Conservation (phyloP, 30 jellyfish, hydroid and myxozoan genomes). For the Nemopilema nomurai region DNA sequence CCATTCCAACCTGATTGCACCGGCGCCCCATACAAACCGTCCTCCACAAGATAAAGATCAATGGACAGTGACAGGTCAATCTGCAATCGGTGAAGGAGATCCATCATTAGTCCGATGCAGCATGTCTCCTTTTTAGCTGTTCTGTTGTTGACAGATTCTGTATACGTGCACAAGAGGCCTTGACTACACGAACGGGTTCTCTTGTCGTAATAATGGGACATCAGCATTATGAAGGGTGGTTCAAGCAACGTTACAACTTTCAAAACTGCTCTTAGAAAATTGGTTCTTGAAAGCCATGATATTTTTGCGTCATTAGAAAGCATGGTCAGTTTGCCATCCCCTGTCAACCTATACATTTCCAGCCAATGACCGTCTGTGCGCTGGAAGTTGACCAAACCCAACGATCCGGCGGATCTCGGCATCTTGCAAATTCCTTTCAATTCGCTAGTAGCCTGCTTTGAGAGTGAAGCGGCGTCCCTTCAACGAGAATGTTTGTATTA, state of each 20-base stretch:
- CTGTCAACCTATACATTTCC: constrained; percentile 5
- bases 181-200: neutral
- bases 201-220: neutral
- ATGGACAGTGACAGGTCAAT: constrained; percentile 30
- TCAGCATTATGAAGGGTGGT: constrained; percentile 20
- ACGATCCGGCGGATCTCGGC: neutral
- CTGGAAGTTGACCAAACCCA: constrained; percentile 5
- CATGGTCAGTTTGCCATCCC: constrained; percentile 4
- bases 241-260: constrained; percentile 7
- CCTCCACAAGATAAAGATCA: constrained; percentile 65
- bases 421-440: neutral
- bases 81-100: constrained; percentile 44
- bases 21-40: constrained; percentile 57
- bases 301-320: constrained; percentile 8
- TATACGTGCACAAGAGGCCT: constrained; percentile 20
- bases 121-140: constrained; percentile 42
- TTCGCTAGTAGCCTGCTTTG: neutral
- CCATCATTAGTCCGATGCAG: constrained; percentile 71
- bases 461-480: neutral
- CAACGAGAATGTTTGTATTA: neutral
- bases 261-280: constrained; percentile 1
- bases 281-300: constrained; percentile 27
- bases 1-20: constrained; percentile 72
- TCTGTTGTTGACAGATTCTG: neutral
- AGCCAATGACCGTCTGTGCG: constrained; percentile 15